These are phyloP conservation scores for Mastomys coucha DNA, from an alignment of 2,113 vertebrate genomes.

Conservation along the genomic window DNA sequence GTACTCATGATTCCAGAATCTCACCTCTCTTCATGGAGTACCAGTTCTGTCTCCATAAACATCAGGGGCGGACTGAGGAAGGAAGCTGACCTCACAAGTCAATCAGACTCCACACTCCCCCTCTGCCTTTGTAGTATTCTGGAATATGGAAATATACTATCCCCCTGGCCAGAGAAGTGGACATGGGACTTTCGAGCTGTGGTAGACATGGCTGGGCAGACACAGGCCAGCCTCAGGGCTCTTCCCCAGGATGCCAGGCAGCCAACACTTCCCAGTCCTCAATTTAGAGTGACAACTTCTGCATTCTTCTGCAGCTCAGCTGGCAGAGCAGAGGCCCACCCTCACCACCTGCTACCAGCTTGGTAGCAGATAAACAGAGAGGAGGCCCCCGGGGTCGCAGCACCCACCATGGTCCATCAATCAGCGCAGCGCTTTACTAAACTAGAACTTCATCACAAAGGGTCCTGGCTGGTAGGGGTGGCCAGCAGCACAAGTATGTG, in stretches of 20 bases:
- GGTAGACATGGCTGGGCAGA: neutral
- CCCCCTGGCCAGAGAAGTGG: neutral
- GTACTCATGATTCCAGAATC: neutral
- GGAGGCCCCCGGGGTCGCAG: neutral
- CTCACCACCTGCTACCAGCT: neutral
- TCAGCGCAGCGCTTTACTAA: neutral
- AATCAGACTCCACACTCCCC: too few species aligned
- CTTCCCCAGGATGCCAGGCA: neutral
- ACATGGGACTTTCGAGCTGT: neutral
- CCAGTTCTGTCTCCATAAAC: neutral
- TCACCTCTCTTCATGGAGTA: neutral
- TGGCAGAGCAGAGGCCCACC: neutral
- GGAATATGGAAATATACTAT: neutral
- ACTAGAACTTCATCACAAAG: neutral
- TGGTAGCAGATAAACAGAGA: neutral
- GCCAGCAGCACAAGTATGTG: neutral
- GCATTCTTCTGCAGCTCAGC: conserved; percentile 38
- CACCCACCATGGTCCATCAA: neutral
- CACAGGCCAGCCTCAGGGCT: neutral
- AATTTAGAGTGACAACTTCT: conserved; percentile 71
- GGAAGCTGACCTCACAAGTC: neutral
- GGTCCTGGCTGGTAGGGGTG: neutral
- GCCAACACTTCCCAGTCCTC: conserved; percentile 62
- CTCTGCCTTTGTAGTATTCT: neutral
- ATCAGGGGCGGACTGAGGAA: neutral